Evolutionary conservation across 2,113 vertebrate genomes (phyloP).

Genomic region (Atherinomorus stipes): DNA sequence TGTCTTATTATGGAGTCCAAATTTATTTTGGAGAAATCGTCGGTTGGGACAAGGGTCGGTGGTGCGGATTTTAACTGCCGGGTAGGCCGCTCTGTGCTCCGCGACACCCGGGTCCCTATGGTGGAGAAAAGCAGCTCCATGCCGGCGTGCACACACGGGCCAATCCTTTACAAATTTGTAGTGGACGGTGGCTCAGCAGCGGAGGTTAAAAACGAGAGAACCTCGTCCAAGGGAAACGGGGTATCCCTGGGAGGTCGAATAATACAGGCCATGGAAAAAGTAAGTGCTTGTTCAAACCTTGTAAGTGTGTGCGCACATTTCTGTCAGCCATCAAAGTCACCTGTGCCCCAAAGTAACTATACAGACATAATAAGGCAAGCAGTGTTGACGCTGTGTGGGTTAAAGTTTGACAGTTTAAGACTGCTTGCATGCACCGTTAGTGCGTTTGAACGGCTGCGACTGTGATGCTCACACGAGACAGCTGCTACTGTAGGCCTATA

Average conservation of each 20-base stretch:
- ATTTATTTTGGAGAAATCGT: constrained; percentile 77
- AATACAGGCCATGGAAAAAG: constrained; percentile 77
- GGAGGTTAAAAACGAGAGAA: constrained; percentile 61
- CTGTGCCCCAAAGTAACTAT: neutral
- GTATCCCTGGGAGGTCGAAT: constrained; percentile 59
- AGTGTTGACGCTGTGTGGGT: neutral
- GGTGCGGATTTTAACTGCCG: constrained; percentile 65
- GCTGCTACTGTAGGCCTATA: neutral
- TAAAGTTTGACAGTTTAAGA: constrained; percentile 7
- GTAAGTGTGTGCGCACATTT: neutral
- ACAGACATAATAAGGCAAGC: neutral
- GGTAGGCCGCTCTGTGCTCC: constrained; percentile 62
- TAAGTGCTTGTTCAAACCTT: constrained; percentile 61
- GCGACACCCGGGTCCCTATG: constrained; percentile 55
- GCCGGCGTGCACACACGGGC: constrained; percentile 63
- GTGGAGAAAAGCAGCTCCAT: constrained; percentile 55
- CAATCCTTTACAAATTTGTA: constrained; percentile 62
- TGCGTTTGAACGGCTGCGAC: constrained; percentile 7
- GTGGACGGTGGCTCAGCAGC: constrained; percentile 65
- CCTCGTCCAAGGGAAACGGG: constrained; percentile 61
- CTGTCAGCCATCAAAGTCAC: constrained; percentile 25
- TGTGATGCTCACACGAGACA: neutral
- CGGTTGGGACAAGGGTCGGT: constrained; percentile 66
- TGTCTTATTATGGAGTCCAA: constrained; percentile 83
- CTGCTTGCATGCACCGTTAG: constrained; percentile 2